Evolutionary conservation across 2,113 vertebrate species (phyloP).

Genomic region (Taxidea taxus): DNA sequence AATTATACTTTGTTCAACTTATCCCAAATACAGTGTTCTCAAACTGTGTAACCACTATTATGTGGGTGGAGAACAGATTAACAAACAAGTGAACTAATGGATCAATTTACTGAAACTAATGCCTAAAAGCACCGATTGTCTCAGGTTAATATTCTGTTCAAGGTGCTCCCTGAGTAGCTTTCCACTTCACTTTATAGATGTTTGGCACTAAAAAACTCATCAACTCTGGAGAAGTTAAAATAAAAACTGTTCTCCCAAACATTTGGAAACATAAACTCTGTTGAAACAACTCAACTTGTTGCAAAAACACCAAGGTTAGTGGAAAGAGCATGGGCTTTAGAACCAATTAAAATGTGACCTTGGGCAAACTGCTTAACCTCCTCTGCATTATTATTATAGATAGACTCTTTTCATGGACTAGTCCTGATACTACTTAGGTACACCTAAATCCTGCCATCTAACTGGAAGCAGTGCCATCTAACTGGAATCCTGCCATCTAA

Average conservation of each 20-base stretch:
- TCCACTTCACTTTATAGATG: background rate
- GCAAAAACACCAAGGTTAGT: background rate
- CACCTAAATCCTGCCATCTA: background rate
- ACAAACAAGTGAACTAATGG: background rate
- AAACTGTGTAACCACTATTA: background rate
- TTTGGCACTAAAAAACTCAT: background rate
- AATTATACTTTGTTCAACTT: slow-evolving; percentile 29
- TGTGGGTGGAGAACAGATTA: background rate
- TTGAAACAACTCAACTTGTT: background rate
- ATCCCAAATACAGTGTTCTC: slow-evolving; percentile 29
- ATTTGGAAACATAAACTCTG: background rate
- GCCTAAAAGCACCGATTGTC: background rate
- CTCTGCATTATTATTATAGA: background rate
- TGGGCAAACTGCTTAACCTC: background rate
- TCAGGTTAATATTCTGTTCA: slow-evolving; percentile 17
- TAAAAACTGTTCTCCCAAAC: background rate
- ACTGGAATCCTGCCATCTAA: background rate
- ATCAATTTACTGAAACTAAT: background rate
- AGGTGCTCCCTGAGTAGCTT: background rate
- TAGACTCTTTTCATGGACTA: background rate
- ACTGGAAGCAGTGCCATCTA: background rate
- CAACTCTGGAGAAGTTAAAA: slow-evolving; percentile 35
- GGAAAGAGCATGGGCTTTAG: background rate
- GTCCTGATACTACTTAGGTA: background rate
- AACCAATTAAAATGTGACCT: background rate